Base-by-base conservation (phyloP, 2,797 vertebrate species). In the Pteronotus mesoamericanus region DNA sequence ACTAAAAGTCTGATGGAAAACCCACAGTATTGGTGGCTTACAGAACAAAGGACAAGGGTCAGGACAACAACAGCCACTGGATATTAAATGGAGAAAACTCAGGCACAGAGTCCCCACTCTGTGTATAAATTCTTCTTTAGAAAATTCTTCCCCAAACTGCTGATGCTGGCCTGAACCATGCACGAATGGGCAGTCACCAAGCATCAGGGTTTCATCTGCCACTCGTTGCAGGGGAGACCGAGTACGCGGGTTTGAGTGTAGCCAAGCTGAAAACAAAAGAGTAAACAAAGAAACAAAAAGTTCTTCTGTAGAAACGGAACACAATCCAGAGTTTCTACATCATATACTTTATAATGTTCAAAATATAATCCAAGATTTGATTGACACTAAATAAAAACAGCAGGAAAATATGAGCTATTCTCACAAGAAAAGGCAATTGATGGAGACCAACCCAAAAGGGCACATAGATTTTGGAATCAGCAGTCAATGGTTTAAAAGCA, bases 161-260 rank as follows among this genome's bases (percentile, higher is more conserved):
- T 5, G 12, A 79, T 4, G 22, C 14, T 1, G 0, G 29, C 5
- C 19, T 3, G 21, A 75, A 15, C 15, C 11, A 15, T 0, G 2
- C 32, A 1, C 0, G 0, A 14, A 1, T 2, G 12, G 24, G 32
- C 26, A 1, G 9, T 48, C 22, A 19, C 39, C 39, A 32, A 9
- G n/a, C 3, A 34, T 8, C 48, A 4, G 19, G 24, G 5, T 12
- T 3, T 12, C 53, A 88, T 57, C 66, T 16, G 2, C 15, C 5
- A 0, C 46, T 59, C 32, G 29, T 21, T 44, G 18, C 32, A 71
- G 32, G 84, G 22, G 1, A 87, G 34, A 48, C 0, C 22, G 53
- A 5, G 5, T 16, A 16, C 26, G 29, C 16, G 48, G 14, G 15
- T 8, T 5, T 78, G 37, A 64, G 0, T 74, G 46, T 57, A 74